Percentiles rank a stretch among this genome's conserved stretches.
Evolutionary conservation across 2,113 vertebrate species (phyloP).

Genomic region (Sceloporus undulatus): DNA sequence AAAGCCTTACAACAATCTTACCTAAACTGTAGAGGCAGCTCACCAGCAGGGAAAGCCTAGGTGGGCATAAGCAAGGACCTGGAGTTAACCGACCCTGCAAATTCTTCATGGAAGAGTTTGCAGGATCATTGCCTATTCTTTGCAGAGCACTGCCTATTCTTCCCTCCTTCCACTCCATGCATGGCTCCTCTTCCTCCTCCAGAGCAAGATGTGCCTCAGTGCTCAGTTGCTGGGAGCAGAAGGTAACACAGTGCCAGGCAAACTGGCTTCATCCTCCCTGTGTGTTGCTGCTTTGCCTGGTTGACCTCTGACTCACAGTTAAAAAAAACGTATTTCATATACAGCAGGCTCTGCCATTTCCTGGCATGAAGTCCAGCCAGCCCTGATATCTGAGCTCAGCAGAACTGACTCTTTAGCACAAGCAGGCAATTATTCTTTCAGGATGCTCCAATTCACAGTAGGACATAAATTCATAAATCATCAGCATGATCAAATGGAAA

Average conservation of each 20-base stretch:
- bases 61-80: not conserved
- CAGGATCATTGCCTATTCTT: too few relatives aligned
- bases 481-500: not conserved
- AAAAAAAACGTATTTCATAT: not conserved
- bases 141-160: too few relatives aligned
- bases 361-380: not conserved
- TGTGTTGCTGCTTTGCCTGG: not conserved
- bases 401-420: not conserved
- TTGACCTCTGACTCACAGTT: not conserved
- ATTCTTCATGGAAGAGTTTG: too few relatives aligned
- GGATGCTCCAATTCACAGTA: not conserved
- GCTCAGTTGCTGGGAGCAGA: constrained; percentile 3
- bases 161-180: not conserved
- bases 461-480: not conserved
- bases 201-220: not conserved
- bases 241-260: not conserved
- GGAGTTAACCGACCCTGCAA: not conserved
- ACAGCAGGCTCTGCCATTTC: not conserved
- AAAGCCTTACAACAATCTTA: not conserved
- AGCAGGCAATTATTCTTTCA: not conserved
- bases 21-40: not conserved
- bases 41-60: not conserved
- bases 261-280: not conserved
- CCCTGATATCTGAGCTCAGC: not conserved
- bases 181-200: not conserved